Percentiles rank a stretch among this genome's conserved stretches.
These are phyloP conservation scores for Pogona vitticeps DNA, from an alignment of 2,113 vertebrate genomes.

Conservation along the genomic window DNA sequence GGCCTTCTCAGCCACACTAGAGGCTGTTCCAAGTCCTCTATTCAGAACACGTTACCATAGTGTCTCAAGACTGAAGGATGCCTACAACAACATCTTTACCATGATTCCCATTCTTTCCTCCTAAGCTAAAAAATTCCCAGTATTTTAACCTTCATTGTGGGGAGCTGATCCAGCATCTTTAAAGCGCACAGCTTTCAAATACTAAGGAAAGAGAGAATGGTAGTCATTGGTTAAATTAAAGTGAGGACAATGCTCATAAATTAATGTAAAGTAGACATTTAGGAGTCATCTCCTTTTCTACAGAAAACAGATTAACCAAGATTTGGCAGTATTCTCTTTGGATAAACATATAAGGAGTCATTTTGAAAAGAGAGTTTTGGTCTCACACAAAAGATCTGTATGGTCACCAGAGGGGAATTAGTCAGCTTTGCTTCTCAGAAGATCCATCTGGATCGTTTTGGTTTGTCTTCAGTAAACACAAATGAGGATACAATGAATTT, in stretches of 20 bases:
- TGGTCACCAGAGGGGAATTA: slow-evolving; percentile 29
- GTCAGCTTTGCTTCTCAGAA: not conserved
- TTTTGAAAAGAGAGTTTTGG: slow-evolving; percentile 5
- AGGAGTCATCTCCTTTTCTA: not conserved
- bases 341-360: slow-evolving; percentile 12
- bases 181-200: no score
- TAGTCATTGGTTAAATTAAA: not conserved
- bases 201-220: not conserved
- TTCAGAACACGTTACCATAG: no score
- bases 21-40: no score
- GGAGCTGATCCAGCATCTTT: no score
- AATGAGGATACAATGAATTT: slow-evolving; percentile 13
- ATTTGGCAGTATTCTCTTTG: slow-evolving; percentile 11
- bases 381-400: not conserved
- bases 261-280: not conserved
- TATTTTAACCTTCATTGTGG: no score
- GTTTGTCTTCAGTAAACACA: not conserved
- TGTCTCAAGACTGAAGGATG: no score
- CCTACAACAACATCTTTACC: no score
- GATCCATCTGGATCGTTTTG: not conserved
- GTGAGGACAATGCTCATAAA: not conserved
- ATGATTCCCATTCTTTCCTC: no score
- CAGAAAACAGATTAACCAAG: not conserved
- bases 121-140: not conserved
- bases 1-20: no score